Evolutionary conservation across 2,113 vertebrate species (phyloP), one percentile per base, ranked within the genome.

Genomic region (Syngnathus floridae): DNA sequence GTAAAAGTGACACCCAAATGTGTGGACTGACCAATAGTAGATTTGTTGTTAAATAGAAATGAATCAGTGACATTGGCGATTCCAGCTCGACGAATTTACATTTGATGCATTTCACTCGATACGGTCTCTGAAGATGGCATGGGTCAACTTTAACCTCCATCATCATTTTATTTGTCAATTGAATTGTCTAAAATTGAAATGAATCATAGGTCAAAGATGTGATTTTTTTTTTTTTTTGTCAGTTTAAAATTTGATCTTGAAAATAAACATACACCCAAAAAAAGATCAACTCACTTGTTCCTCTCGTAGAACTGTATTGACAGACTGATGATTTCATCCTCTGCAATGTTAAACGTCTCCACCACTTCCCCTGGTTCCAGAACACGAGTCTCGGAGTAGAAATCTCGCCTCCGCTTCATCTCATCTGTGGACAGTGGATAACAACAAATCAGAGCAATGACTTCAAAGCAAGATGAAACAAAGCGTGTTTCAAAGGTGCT

Each of bases 291-390:
- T 88, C 87, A 94, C 95, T 92, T 93, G 63, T 87, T 89, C 26
- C 91, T 91, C 73, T 95, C 92, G 0, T 95, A 93, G 77, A 96
- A 97, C 89, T 97, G 93, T 21, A 97, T 96, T 78, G 94, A 96
- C 58, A 97, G 90, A 70, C 95, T 97, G 90, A 97, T 94, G 35
- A 94, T 95, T 82, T 94, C 94, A 0, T 95, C 94, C 7, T 95
- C 93, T 0, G 92, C 85, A 62, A 93, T 92, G 59, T 88, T 84
- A 17, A 90, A 92, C 66, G 90, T 93, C 73, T 95, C 93, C 75
- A 89, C 88, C 69, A 89, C 91, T 88, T 87, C 94, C 81, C 8
- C 92, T 46, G 66, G 92, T 82, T 74, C 94, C 93, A 3, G 91
- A 86, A 52, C 43, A 1, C 83, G 93, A 56, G 94, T 94, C 0